Base-by-base conservation (phyloP, 2,888 invertebrate genomes). In the Adela reaumurella region DNA sequence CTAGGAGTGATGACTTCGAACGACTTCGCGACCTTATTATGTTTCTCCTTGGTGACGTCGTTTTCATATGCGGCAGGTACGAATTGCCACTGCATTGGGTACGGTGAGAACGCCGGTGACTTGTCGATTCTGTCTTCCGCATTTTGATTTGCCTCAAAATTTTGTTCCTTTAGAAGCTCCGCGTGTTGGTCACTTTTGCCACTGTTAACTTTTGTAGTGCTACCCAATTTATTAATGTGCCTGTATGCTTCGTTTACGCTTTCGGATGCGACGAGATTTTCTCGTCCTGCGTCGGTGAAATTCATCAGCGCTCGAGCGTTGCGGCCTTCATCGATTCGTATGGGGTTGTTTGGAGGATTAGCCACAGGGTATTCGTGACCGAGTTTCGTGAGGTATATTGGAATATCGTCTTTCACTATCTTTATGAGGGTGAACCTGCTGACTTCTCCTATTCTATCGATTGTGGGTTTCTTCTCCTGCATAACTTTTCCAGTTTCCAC, bases 361-460 rank as follows among this genome's bases (percentile, higher is more conserved):
- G 74, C 78, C 18, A 76, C 78, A 11, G 80, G 80, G 57, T 80
- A 80, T 16, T 76, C 63, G 51, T 74, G 79, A 2, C 78, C 72
- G 19, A 68, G 62, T 58, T 74, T 79, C 8, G 79, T 80, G 17
- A 80, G 58, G 57, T 79, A 80, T 52, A 78, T 76, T 45, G 80
- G 79, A 14, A 81, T 78, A 58, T 80, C 79, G 57, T 82, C 81
- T 66, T 85, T 86, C 2, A 88, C 82, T 47, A 87, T 78, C 63
- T 88, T 87, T 16, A 89, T 87, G 17, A 83, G 74, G 55, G 85
- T 87, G 29, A 83, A 83, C 55, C 88, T 79, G 62, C 85, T 88
- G 0, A 89, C 85, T 65, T 85, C 87, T 44, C 88, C 88, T 52
- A 88, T 82, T 70, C 85, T 84, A 58, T 87, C 84, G 1, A 85